phyloP scores from a whole-genome alignment of 2,888 invertebrate species.

The Cotesia congregata region DNA sequence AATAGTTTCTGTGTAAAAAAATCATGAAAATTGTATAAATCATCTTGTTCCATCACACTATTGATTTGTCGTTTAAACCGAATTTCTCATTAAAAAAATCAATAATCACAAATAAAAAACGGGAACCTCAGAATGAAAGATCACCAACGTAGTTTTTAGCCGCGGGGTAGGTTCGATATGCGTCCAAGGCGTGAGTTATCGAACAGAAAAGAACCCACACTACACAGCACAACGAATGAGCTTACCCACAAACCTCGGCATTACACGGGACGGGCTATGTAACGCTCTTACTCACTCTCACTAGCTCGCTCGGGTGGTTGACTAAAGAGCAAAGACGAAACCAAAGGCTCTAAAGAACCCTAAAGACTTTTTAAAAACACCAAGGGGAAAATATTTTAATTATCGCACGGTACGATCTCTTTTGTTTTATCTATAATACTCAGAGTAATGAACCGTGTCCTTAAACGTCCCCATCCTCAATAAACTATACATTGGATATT shows the following conservation, averaged over 20 bases:
- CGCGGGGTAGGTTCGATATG: slow-evolving; percentile 58
- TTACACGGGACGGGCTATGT: neutral
- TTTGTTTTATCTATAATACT: neutral
- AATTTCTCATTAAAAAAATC: too few species aligned
- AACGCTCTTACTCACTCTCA: neutral
- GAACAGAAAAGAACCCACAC: slow-evolving; percentile 7
- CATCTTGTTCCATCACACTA: too few species aligned
- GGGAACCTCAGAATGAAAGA: slow-evolving; percentile 44
- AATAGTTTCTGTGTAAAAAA: too few species aligned
- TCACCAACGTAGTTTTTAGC: slow-evolving; percentile 66
- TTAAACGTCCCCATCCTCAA: neutral
- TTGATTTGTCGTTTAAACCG: too few species aligned
- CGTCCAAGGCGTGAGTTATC: slow-evolving; percentile 50
- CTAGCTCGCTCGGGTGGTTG: neutral
- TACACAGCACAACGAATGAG: neutral
- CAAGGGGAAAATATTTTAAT: slow-evolving; percentile 1
- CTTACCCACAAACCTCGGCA: neutral
- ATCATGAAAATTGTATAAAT: too few species aligned
- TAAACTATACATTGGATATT: neutral
- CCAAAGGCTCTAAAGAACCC: neutral
- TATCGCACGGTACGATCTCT: neutral
- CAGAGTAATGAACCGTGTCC: neutral
- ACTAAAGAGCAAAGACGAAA: neutral
- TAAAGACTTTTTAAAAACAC: slow-evolving; percentile 1
- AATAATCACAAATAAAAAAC: too few species aligned